A percentile compares a stretch with the other conserved stretches of the same genome.
phyloP scores from a whole-genome alignment of 2,888 invertebrate genomes.

The Taenaris catops region DNA sequence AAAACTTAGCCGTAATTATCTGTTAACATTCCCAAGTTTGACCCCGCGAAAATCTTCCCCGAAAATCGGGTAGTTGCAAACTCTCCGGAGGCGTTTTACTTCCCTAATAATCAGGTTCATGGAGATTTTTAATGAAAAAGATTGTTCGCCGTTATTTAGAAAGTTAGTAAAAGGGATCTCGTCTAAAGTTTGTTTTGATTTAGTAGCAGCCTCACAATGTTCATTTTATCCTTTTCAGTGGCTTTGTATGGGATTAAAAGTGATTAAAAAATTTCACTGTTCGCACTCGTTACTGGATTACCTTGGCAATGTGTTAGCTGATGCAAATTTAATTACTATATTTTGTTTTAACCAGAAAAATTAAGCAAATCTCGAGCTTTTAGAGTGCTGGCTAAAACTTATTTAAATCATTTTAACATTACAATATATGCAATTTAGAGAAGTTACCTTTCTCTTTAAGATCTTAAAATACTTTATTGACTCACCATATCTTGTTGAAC shows the following conservation, averaged over 20 bases:
- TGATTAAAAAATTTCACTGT: conserved; percentile 19
- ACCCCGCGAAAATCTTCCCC: conserved; percentile 71
- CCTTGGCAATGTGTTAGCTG: conserved; percentile 34
- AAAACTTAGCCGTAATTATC: conserved; percentile 77
- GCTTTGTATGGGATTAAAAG: conserved; percentile 59
- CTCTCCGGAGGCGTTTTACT: conserved; percentile 72
- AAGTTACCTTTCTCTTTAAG: too few relatives aligned
- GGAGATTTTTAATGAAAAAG: conserved; percentile 78
- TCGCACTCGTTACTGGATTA: neutral
- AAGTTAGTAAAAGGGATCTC: conserved; percentile 74
- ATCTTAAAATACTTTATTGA: too few relatives aligned
- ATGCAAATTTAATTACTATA: neutral
- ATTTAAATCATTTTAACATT: too few relatives aligned
- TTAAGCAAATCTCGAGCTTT: too few relatives aligned
- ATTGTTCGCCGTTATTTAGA: conserved; percentile 75
- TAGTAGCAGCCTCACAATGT: conserved; percentile 58
- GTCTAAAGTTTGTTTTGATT: conserved; percentile 73
- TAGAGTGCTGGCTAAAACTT: too few relatives aligned
- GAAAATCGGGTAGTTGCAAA: conserved; percentile 52
- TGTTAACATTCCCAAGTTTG: conserved; percentile 79
- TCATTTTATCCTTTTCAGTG: conserved; percentile 64
- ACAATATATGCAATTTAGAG: too few relatives aligned
- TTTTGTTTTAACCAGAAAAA: too few relatives aligned
- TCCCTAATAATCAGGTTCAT: conserved; percentile 73
- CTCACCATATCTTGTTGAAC: too few relatives aligned